phyloP scores from a whole-genome alignment of 2,888 invertebrate genomes.

The Mesochorus sp. region DNA sequence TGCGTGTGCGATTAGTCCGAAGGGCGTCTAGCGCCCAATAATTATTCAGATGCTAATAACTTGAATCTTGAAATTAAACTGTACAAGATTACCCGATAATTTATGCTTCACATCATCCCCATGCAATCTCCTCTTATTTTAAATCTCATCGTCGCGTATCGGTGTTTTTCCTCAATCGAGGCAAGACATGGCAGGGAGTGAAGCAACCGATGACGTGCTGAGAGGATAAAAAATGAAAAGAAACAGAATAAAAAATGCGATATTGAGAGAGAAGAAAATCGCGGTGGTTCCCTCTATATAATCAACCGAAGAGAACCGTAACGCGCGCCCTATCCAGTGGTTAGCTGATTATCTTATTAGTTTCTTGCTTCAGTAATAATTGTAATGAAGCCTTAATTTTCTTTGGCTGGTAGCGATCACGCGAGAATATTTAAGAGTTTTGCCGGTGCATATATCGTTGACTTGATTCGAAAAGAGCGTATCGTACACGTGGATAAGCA shows the following conservation, averaged over 20 bases:
- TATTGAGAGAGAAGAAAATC: constrained; percentile 10
- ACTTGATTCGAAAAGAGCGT: too few species aligned
- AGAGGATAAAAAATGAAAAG: constrained; percentile 1
- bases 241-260: neutral
- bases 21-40: too few species aligned
- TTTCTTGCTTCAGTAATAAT: constrained; percentile 46
- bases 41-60: too few species aligned
- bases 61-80: too few species aligned
- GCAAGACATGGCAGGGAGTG: neutral
- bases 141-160: too few species aligned
- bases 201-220: constrained; percentile 11
- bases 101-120: neutral
- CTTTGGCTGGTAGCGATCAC: constrained; percentile 26
- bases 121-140: neutral
- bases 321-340: constrained; percentile 22
- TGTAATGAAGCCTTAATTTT: constrained; percentile 48
- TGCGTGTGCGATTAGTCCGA: too few species aligned
- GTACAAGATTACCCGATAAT: constrained; percentile 20
- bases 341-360: constrained; percentile 50
- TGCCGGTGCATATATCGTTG: too few species aligned
- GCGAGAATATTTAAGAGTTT: neutral
- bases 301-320: constrained; percentile 36
- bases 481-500: too few species aligned
- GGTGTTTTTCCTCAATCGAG: neutral
- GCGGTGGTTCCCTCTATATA: constrained; percentile 37